Evolutionary conservation across 2,888 invertebrate genomes (phyloP).

Genomic region (Pollenia labialis): DNA sequence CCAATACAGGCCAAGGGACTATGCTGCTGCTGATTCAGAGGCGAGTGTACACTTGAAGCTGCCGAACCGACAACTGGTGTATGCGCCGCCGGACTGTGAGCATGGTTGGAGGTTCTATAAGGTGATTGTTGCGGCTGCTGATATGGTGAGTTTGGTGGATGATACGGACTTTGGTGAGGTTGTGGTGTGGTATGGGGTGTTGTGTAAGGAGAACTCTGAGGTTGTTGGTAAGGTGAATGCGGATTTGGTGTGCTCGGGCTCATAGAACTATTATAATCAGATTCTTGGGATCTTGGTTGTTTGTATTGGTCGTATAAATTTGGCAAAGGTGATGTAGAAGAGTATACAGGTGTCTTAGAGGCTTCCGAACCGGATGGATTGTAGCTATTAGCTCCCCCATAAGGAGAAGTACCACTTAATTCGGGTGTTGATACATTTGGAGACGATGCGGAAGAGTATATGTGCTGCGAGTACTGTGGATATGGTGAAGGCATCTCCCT

Average conservation of each 20-base stretch:
- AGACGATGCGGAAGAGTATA: slow-evolving; percentile 86
- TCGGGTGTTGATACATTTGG: slow-evolving; percentile 85
- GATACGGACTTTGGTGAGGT: slow-evolving; percentile 83
- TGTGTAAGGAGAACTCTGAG: slow-evolving; percentile 84
- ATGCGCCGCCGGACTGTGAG: slow-evolving; percentile 77
- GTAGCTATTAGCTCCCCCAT: slow-evolving; percentile 82
- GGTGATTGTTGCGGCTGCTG: slow-evolving; percentile 76
- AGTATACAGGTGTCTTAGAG: slow-evolving; percentile 83
- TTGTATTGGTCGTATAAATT: slow-evolving; percentile 86
- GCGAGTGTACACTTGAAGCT: slow-evolving; percentile 75
- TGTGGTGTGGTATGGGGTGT: slow-evolving; percentile 82
- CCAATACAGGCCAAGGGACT: slow-evolving; percentile 80
- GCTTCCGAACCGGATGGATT: slow-evolving; percentile 83
- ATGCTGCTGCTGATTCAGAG: slow-evolving; percentile 77
- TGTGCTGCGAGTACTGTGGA: slow-evolving; percentile 86
- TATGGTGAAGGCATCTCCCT: slow-evolving; percentile 88
- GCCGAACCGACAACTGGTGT: slow-evolving; percentile 51
- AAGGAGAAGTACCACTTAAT: slow-evolving; percentile 82
- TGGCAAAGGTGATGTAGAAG: slow-evolving; percentile 82
- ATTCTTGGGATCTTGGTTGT: slow-evolving; percentile 85
- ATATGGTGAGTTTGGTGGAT: slow-evolving; percentile 79
- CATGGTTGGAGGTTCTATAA: slow-evolving; percentile 74
- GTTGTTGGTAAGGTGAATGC: slow-evolving; percentile 85
- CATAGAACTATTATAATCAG: slow-evolving; percentile 86
- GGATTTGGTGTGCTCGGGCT: slow-evolving; percentile 85